These are phyloP conservation scores for Sycophila texana DNA, from an alignment of 2,888 invertebrate genomes.

Conservation along the genomic window DNA sequence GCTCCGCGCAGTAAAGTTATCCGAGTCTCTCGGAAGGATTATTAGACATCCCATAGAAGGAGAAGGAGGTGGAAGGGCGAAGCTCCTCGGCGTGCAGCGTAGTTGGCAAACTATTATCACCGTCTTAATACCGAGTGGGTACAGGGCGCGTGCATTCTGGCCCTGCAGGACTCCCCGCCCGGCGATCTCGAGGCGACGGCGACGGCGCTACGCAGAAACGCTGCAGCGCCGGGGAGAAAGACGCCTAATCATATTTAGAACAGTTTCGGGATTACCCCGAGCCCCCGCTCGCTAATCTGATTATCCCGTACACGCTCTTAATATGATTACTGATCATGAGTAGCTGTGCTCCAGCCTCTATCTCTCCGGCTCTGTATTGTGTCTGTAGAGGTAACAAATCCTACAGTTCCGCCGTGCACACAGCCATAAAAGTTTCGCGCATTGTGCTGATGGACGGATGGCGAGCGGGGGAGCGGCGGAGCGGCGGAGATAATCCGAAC, in stretches of 20 bases:
- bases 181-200: slow-evolving; percentile 9
- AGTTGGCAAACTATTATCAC: slow-evolving; percentile 76
- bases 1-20: slow-evolving; percentile 70
- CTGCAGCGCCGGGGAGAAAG: slow-evolving; percentile 64
- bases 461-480: neutral
- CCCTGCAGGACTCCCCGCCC: slow-evolving; percentile 64
- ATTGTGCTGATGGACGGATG: slow-evolving; percentile 56
- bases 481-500: slow-evolving; percentile 61
- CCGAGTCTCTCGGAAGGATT: slow-evolving; percentile 73
- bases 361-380: slow-evolving; percentile 62
- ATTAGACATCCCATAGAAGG: slow-evolving; percentile 73
- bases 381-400: slow-evolving; percentile 34
- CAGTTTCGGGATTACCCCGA: slow-evolving; percentile 75
- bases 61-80: slow-evolving; percentile 62
- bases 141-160: slow-evolving; percentile 35
- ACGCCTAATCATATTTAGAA: slow-evolving; percentile 76
- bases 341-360: slow-evolving; percentile 69
- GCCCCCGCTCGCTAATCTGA: slow-evolving; percentile 73
- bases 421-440: slow-evolving; percentile 70
- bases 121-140: slow-evolving; percentile 68
- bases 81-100: slow-evolving; percentile 63
- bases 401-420: slow-evolving; percentile 67
- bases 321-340: slow-evolving; percentile 76
- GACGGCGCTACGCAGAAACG: slow-evolving; percentile 38
- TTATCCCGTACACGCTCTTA: slow-evolving; percentile 75